phyloP scores from a whole-genome alignment of 1,140 invertebrate genomes.

The Drosophila melanogaster region Release_6_plus_ISO1_MT NT_033779.5:658001-658500 shows the following conservation, averaged over 20 bases:
- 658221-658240: too few species aligned
- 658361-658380: slow-evolving; percentile 17
- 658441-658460: slow-evolving; percentile 3
- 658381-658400: slow-evolving; percentile 68
- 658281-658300: slow-evolving; percentile 17
- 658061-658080: not conserved
- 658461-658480: slow-evolving; percentile 56
- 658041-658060: slow-evolving; percentile 17
- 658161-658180: too few species aligned
- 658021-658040: slow-evolving; percentile 80
- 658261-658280: not conserved
- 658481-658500: slow-evolving; percentile 73
- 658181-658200: too few species aligned
- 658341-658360: slow-evolving; percentile 74
- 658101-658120: too few species aligned
- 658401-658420: slow-evolving; percentile 82
- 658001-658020: slow-evolving; percentile 77
- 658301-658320: slow-evolving; percentile 4
- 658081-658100: slow-evolving; percentile 11
- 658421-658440: slow-evolving; percentile 33
- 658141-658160: too few species aligned
- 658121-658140: not conserved
- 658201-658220: too few species aligned
- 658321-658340: slow-evolving; percentile 77
- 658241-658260: too few species aligned